Evolutionary conservation across 2,113 vertebrate genomes (phyloP).

Genomic region (Calypte anna): DNA sequence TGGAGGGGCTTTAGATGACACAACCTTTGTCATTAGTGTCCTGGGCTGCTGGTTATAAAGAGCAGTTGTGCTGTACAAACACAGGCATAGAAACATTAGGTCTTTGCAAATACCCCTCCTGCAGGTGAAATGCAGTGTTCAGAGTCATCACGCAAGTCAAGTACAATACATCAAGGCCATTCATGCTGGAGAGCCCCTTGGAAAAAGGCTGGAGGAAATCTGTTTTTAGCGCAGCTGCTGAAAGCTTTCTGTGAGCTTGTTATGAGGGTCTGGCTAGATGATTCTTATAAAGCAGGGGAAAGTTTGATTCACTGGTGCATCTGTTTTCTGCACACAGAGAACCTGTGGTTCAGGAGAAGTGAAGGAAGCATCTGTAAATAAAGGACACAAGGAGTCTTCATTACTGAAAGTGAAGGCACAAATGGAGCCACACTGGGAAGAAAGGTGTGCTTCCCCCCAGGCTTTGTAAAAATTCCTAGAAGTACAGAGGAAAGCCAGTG

Average conservation of each 20-base stretch:
- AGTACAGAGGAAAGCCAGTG: background rate
- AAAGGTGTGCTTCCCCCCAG: background rate
- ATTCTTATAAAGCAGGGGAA: background rate
- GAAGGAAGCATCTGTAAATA: background rate
- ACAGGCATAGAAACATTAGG: background rate
- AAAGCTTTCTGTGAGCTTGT: background rate
- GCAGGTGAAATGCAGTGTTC: background rate
- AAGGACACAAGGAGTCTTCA: background rate
- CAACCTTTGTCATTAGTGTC: background rate
- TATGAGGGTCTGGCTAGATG: background rate
- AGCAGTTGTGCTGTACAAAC: background rate
- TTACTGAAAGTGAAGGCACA: background rate
- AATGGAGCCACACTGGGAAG: background rate
- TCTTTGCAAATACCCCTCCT: background rate
- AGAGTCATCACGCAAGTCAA: background rate
- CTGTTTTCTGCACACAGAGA: background rate
- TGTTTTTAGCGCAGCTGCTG: background rate
- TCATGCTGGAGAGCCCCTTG: background rate
- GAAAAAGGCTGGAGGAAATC: background rate
- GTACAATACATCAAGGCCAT: background rate
- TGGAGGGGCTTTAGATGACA: background rate
- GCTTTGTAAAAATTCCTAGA: background rate
- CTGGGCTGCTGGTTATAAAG: background rate
- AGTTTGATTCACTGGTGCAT: background rate
- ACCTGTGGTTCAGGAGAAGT: background rate